Base-by-base conservation (phyloP, 1,140 invertebrate species). In the Theocolax elegans region DNA sequence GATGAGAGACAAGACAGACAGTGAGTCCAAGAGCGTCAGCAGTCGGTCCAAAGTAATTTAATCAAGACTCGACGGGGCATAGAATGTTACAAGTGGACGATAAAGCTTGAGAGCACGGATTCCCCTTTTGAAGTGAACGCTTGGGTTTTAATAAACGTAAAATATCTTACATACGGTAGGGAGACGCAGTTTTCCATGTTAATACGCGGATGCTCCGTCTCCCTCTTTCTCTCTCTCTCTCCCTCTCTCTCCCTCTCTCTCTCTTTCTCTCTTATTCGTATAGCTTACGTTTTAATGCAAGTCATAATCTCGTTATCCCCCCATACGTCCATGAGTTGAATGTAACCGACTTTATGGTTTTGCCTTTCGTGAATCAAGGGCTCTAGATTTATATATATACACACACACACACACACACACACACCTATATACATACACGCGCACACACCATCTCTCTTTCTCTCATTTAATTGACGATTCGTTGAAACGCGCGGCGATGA, bases 261-360 rank as follows among this genome's bases (percentile, higher is more conserved):
- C n/a, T n/a, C n/a, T n/a, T n/a, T n/a, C n/a, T n/a, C n/a, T n/a
- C n/a, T n/a, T n/a, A n/a, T n/a, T n/a, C n/a, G n/a, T n/a, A n/a
- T n/a, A n/a, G n/a, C n/a, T n/a, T n/a, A n/a, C n/a, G n/a, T n/a
- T n/a, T n/a, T n/a, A n/a, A n/a, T n/a, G 13, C 6, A 51, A 53
- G 51, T 31, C 1, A 17, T 62, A 62, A 62, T 62, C 58, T 62
- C 35, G 21, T 62, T 62, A 62, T 46, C 25, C 15, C n/a, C n/a
- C n/a, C 23, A 29, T 15, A 15, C 9, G 42, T 46, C 29, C n/a
- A n/a, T n/a, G 40, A 9, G 17, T 53, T 25, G 3, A 25, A 31
- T 53, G 25, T 29, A 48, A 48, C 15, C n/a, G 31, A 53, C 25
- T 17, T 17, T 31, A 53, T 9, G 27, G 3, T 17, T 29, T 8